phyloP scores from a whole-genome alignment of 2,797 vertebrate genomes.

The Enteromius trimaculatus region DNA sequence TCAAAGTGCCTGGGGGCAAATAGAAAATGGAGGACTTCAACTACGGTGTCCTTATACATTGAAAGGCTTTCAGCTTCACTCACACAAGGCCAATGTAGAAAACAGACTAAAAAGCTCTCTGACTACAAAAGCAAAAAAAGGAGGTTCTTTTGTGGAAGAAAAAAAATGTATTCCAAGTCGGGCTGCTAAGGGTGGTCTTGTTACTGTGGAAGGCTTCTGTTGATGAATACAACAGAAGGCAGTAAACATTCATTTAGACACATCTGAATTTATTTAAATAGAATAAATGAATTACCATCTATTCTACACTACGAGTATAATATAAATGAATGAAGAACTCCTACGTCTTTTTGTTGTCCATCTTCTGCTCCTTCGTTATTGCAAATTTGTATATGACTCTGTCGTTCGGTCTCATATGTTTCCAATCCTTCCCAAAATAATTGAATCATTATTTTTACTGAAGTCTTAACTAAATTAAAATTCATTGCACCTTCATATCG shows the following conservation, averaged over 20 bases:
- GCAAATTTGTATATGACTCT: not conserved
- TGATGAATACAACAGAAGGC: not conserved
- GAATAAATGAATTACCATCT: not conserved
- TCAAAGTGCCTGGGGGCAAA: conserved; percentile 67
- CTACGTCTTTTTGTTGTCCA: not conserved
- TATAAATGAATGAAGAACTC: not conserved
- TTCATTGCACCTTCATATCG: not conserved
- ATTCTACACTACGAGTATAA: not conserved
- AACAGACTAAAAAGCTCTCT: conserved; percentile 72
- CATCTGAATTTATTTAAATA: not conserved
- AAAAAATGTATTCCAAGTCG: not conserved
- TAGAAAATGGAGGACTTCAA: conserved; percentile 74
- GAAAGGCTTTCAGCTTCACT: conserved; percentile 74
- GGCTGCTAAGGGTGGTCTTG: not conserved
- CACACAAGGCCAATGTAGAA: conserved; percentile 72
- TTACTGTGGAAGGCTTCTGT: not conserved
- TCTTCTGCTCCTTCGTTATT: not conserved
- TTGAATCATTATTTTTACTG: not conserved
- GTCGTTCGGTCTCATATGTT: not conserved
- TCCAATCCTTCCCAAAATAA: not conserved
- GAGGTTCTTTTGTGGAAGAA: conserved; percentile 50
- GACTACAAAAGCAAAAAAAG: conserved; percentile 41
- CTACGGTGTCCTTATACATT: conserved; percentile 66
- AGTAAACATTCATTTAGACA: not conserved
- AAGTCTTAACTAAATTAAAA: not conserved